Conservation (phyloP, 2,113 vertebrate genomes). For the Xenopus borealis region DNA sequence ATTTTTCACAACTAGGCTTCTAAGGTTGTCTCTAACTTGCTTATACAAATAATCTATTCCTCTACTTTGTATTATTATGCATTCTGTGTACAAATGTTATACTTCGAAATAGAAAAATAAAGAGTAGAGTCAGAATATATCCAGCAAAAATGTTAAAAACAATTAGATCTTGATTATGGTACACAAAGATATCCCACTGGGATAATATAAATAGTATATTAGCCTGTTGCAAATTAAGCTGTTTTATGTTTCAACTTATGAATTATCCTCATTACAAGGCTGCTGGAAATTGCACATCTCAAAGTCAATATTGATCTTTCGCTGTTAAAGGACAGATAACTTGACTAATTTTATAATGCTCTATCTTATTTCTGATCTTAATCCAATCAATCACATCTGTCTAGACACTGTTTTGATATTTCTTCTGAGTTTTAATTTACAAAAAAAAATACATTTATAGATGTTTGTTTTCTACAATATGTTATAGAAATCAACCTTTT, state of each 20-base stretch:
- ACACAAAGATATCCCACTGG: constrained; percentile 15
- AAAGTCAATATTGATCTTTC: constrained; percentile 42
- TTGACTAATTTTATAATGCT: constrained; percentile 26
- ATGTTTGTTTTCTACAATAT: no score
- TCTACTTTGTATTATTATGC: no score
- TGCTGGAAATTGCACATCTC: constrained; percentile 32
- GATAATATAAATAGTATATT: constrained; percentile 33
- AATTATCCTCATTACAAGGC: constrained; percentile 36
- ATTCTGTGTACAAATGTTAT: no score
- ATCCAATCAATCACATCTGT: constrained; percentile 23
- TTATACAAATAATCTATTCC: no score
- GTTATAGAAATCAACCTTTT: no score
- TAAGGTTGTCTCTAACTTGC: no score
- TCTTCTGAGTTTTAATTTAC: background rate
- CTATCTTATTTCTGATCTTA: constrained; percentile 12
- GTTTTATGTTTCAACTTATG: constrained; percentile 28
- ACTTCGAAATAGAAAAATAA: no score
- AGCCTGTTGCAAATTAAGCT: constrained; percentile 24
- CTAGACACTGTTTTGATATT: constrained; percentile 28
- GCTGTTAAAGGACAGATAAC: constrained; percentile 33
- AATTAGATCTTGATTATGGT: constrained; percentile 14
- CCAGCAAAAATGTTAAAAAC: constrained; percentile 1
- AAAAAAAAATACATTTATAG: background rate
- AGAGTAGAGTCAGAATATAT: no score
- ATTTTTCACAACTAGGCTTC: no score